These are phyloP conservation scores for Caenorhabditis virilis DNA, from an alignment of 2,888 invertebrate species.

Conservation along the genomic window DNA sequence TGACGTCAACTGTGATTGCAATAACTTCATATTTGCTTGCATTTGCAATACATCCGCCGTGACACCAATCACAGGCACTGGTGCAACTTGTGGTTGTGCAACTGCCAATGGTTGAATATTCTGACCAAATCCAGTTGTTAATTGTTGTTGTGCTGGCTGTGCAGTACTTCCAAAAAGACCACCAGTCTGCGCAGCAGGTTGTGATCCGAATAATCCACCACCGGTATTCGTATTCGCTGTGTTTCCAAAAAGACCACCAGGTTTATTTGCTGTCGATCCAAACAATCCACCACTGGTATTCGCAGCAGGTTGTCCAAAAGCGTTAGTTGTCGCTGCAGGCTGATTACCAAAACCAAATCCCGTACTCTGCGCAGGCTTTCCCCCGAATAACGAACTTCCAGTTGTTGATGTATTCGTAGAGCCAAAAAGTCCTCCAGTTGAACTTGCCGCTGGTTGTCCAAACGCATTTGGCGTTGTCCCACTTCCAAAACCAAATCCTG, in stretches of 20 bases:
- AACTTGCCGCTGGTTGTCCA: slow-evolving; percentile 44
- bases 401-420: slow-evolving; percentile 35
- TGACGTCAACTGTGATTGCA: slow-evolving; percentile 75
- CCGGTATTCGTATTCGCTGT: slow-evolving; percentile 22
- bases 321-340: slow-evolving; percentile 13
- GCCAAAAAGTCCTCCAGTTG: slow-evolving; percentile 66
- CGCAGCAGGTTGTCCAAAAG: slow-evolving; percentile 46
- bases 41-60: slow-evolving; percentile 55
- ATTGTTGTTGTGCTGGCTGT: slow-evolving; percentile 10
- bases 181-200: slow-evolving; percentile 9
- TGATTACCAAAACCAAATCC: slow-evolving; percentile 49
- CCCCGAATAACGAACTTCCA: slow-evolving; percentile 43
- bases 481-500: slow-evolving; percentile 22
- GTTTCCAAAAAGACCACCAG: slow-evolving; percentile 52
- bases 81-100: slow-evolving; percentile 34
- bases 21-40: slow-evolving; percentile 76
- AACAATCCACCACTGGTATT: slow-evolving; percentile 43
- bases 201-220: slow-evolving; percentile 28
- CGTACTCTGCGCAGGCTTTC: slow-evolving; percentile 44
- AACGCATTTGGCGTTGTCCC: slow-evolving; percentile 11
- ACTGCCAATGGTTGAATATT: slow-evolving; percentile 21
- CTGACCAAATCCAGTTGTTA: slow-evolving; percentile 26
- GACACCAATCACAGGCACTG: slow-evolving; percentile 52
- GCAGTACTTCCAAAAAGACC: slow-evolving; percentile 35
- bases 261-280: slow-evolving; percentile 39